Conservation (phyloP, 2,888 invertebrate genomes). For the Escarpia spicata region DNA sequence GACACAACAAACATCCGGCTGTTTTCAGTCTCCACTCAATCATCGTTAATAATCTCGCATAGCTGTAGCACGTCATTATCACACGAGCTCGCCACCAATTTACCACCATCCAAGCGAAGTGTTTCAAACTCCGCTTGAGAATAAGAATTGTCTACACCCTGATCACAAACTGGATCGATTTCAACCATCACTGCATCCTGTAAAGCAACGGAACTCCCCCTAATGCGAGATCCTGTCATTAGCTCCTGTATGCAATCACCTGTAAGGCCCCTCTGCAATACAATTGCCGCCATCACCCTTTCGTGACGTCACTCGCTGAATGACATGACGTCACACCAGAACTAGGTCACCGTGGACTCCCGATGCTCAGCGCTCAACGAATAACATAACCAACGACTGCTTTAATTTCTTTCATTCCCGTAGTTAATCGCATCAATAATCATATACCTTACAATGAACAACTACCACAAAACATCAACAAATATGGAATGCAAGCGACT, state of each 20-base stretch:
- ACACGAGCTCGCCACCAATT: background rate
- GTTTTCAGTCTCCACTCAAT: constrained; percentile 23
- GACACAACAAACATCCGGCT: constrained; percentile 43
- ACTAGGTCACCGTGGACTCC: constrained; percentile 1
- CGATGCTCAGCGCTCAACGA: background rate
- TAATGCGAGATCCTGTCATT: background rate
- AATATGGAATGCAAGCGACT: constrained; percentile 16
- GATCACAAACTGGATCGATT: background rate
- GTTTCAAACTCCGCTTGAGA: background rate
- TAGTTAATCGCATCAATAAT: constrained; percentile 16
- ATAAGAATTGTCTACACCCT: background rate
- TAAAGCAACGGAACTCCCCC: background rate
- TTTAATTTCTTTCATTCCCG: background rate
- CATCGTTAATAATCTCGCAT: background rate
- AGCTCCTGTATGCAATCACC: background rate
- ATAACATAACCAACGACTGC: background rate
- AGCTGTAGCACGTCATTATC: background rate
- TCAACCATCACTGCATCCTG: background rate
- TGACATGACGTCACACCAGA: background rate
- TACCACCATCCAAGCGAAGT: background rate
- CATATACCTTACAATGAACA: constrained; percentile 16
- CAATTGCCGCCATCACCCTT: background rate
- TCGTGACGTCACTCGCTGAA: background rate
- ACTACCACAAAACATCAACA: constrained; percentile 16
- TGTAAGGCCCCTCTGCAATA: background rate